Evolutionary conservation across 2,888 invertebrate genomes (phyloP).

Genomic region (Microctonus brassicae): DNA sequence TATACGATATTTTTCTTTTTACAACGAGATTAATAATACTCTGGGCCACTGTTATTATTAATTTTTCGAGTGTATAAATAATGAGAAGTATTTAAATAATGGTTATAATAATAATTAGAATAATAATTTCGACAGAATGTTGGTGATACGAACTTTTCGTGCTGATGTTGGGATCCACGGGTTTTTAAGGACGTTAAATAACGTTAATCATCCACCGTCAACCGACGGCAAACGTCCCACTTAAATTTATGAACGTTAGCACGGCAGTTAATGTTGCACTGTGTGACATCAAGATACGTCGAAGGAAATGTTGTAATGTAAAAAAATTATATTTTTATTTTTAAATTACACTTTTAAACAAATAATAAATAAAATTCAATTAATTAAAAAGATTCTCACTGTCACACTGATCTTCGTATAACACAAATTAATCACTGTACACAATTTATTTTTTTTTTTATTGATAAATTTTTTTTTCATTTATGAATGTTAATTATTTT

Average conservation of each 20-base stretch:
- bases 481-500: too few relatives aligned
- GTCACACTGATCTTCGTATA: too few relatives aligned
- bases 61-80: too few relatives aligned
- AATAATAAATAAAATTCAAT: not conserved
- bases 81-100: too few relatives aligned
- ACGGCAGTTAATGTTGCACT: not conserved
- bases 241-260: constrained; percentile 3
- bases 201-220: constrained; percentile 1
- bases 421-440: not conserved
- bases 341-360: too few relatives aligned
- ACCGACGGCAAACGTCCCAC: constrained; percentile 10
- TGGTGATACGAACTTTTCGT: constrained; percentile 3
- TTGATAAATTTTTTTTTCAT: too few relatives aligned
- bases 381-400: not conserved
- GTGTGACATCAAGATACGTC: not conserved
- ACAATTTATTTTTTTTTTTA: too few relatives aligned
- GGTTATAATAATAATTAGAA: not conserved
- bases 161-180: not conserved
- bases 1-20: too few relatives aligned
- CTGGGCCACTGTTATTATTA: too few relatives aligned
- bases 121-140: not conserved
- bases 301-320: not conserved
- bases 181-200: not conserved
- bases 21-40: too few relatives aligned
- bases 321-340: not conserved